Evolutionary conservation across 1,140 invertebrate species (phyloP).

Genomic region (Onthophagus taurus): DNA sequence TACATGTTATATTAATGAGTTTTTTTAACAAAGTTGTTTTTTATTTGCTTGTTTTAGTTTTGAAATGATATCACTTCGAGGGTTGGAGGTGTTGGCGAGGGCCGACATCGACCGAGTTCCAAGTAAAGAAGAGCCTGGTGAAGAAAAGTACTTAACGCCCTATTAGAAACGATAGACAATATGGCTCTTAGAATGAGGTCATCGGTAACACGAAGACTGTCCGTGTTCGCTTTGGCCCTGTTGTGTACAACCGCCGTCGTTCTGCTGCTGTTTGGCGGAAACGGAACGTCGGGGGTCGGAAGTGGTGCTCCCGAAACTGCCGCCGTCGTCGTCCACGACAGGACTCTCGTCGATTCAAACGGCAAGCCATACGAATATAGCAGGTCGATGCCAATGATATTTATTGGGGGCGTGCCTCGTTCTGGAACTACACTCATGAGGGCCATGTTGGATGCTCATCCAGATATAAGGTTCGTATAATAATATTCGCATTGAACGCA

Average conservation of each 20-base stretch:
- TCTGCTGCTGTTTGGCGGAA: slow-evolving; percentile 19
- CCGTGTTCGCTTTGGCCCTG: slow-evolving; percentile 18
- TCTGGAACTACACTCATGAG: slow-evolving; percentile 95
- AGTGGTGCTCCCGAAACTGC: slow-evolving; percentile 5
- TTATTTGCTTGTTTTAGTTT: too few relatives aligned
- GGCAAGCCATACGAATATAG: slow-evolving; percentile 63
- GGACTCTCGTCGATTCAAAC: slow-evolving; percentile 52
- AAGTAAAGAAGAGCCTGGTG: too few relatives aligned
- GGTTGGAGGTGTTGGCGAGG: too few relatives aligned
- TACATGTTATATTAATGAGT: too few relatives aligned
- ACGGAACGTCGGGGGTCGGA: slow-evolving; percentile 12
- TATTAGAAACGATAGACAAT: too few relatives aligned
- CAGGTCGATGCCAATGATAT: slow-evolving; percentile 85
- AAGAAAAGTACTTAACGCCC: too few relatives aligned
- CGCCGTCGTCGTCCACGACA: slow-evolving; percentile 35
- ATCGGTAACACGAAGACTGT: too few relatives aligned
- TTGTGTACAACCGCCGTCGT: slow-evolving; percentile 20
- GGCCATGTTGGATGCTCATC: slow-evolving; percentile 97
- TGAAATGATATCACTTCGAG: too few relatives aligned
- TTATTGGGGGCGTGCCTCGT: slow-evolving; percentile 93
- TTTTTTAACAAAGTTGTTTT: too few relatives aligned
- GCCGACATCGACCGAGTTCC: too few relatives aligned
- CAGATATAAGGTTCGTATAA: slow-evolving; percentile 76
- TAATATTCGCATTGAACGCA: too few relatives aligned
- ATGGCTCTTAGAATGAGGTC: too few relatives aligned